Percentiles rank a stretch among this genome's conserved stretches.
phyloP scores from a whole-genome alignment of 2,797 vertebrate genomes.

The Coregonus ussuriensis region DNA sequence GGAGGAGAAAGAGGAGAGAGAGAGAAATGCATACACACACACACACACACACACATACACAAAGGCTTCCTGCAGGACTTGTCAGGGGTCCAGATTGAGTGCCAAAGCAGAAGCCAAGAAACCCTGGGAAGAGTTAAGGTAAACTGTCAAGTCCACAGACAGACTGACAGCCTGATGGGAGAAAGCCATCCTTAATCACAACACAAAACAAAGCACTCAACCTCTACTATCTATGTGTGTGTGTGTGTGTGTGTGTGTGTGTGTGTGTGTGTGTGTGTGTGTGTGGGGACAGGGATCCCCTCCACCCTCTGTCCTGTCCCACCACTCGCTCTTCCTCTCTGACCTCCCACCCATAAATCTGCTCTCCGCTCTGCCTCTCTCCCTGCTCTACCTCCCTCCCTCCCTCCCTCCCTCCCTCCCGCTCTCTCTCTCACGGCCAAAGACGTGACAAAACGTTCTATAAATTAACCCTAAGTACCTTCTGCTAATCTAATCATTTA shows the following conservation, averaged over 20 bases:
- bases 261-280: constrained; percentile 24
- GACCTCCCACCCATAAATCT: constrained; percentile 55
- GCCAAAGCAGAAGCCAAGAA: constrained; percentile 59
- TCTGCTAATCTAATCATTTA: constrained; percentile 42
- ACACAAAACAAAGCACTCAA: constrained; percentile 51
- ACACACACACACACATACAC: constrained; percentile 8
- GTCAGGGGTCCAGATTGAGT: constrained; percentile 23
- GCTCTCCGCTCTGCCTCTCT: constrained; percentile 30
- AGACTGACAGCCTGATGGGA: constrained; percentile 58
- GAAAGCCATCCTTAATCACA: constrained; percentile 69
- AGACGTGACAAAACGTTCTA: constrained; percentile 50
- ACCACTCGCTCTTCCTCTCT: not conserved
- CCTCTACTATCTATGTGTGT: constrained; percentile 32
- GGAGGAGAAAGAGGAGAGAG: not conserved
- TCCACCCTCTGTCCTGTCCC: constrained; percentile 8
- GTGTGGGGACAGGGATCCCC: too few relatives aligned
- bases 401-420: not conserved
- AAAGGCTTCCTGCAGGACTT: constrained; percentile 9
- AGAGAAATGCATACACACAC: not conserved
- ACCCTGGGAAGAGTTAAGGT: constrained; percentile 61
- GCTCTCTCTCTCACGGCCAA: constrained; percentile 35
- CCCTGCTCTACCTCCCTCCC: too few relatives aligned
- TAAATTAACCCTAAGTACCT: constrained; percentile 45
- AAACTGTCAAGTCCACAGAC: constrained; percentile 48
- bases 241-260: constrained; percentile 15